Percentiles rank a stretch among this genome's conserved stretches.
Evolutionary conservation across 2,113 vertebrate species (phyloP).

Genomic region (Siniperca knerii): DNA sequence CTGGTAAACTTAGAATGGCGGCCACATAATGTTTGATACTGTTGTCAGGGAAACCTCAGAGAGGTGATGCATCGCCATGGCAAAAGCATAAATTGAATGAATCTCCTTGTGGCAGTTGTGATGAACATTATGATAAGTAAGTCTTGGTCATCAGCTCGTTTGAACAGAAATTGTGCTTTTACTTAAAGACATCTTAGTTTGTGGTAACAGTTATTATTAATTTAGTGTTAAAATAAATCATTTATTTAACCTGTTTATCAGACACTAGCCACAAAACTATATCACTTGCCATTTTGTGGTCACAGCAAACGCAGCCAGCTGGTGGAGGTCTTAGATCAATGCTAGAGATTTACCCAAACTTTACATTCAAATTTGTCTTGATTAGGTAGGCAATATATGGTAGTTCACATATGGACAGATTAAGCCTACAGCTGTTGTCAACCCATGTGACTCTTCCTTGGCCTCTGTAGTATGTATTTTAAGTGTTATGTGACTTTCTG

Average conservation of each 20-base stretch:
- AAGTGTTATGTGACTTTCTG: background rate
- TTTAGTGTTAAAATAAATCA: background rate
- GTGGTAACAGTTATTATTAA: background rate
- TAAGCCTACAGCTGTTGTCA: background rate
- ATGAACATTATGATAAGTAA: background rate
- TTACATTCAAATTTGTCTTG: background rate
- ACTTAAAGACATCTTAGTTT: background rate
- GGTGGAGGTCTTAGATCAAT: background rate
- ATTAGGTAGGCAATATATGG: background rate
- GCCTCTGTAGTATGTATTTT: background rate
- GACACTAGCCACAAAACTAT: background rate
- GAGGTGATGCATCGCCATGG: conserved; percentile 18
- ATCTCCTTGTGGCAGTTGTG: background rate
- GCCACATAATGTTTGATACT: background rate
- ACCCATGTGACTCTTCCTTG: background rate
- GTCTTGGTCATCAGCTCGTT: background rate
- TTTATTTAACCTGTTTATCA: background rate
- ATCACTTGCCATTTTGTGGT: background rate
- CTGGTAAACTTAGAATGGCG: background rate
- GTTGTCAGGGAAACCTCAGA: conserved; percentile 36
- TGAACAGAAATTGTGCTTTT: background rate
- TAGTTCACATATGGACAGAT: background rate
- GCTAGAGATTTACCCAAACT: background rate
- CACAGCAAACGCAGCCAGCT: background rate
- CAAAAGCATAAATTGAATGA: conserved; percentile 25